Evolutionary conservation across 2,113 vertebrate species (phyloP).

Genomic region (Pterocles burchelli): DNA sequence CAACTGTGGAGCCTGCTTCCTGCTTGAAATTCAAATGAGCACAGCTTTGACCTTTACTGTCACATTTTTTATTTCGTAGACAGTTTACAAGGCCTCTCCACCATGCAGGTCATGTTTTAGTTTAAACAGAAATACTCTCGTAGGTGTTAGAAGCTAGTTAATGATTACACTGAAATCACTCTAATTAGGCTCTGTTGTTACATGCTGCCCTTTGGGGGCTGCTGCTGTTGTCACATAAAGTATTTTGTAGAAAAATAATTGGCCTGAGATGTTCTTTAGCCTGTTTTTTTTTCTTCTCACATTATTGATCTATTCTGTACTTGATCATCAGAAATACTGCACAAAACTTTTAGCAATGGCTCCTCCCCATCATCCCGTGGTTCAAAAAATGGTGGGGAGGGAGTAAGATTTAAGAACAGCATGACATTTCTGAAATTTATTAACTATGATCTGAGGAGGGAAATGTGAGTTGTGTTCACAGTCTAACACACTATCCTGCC

Average conservation of each 20-base stretch:
- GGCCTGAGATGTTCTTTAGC: conserved; percentile 69
- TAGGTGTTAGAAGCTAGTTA: conserved; percentile 84
- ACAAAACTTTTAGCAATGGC: neutral
- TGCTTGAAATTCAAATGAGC: conserved; percentile 84
- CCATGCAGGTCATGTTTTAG: conserved; percentile 86
- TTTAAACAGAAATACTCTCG: conserved; percentile 83
- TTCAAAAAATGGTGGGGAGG: neutral
- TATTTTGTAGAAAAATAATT: conserved; percentile 84
- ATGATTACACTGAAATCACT: conserved; percentile 85
- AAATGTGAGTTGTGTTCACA: neutral
- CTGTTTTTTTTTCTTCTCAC: neutral
- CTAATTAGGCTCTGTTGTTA: conserved; percentile 85
- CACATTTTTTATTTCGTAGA: conserved; percentile 81
- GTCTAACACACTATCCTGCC: neutral
- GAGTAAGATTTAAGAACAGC: neutral
- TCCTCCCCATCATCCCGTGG: neutral
- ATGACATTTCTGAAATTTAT: neutral
- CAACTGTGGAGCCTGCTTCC: conserved; percentile 48
- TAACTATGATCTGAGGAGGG: neutral
- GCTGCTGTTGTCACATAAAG: conserved; percentile 79
- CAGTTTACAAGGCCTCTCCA: conserved; percentile 84
- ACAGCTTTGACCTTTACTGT: conserved; percentile 82
- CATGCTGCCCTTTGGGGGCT: conserved; percentile 79
- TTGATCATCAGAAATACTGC: conserved; percentile 46
- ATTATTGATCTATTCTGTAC: conserved; percentile 67